Conservation (phyloP, 2,113 vertebrate species). For the Crypturellus undulatus region DNA sequence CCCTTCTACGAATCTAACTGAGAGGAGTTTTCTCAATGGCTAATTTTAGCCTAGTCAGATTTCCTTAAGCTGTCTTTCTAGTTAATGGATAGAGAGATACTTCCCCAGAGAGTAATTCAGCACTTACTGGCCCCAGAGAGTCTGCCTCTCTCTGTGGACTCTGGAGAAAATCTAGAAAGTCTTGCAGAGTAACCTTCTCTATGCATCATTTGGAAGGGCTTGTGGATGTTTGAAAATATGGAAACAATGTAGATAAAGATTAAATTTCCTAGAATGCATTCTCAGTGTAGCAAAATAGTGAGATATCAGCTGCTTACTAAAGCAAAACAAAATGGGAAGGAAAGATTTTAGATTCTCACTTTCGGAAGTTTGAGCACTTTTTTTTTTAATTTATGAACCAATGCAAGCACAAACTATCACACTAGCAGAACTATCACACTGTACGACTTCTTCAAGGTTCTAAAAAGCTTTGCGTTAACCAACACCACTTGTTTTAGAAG, state of each 20-base stretch:
- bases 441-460: constrained; percentile 6
- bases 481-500: neutral
- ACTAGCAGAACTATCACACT: neutral
- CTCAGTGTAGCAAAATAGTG: neutral
- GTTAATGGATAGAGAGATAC: neutral
- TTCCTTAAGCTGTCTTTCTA: neutral
- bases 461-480: constrained; percentile 1
- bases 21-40: neutral
- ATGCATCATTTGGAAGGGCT: neutral
- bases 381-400: neutral
- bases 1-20: neutral
- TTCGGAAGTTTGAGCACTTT: neutral
- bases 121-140: neutral
- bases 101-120: neutral
- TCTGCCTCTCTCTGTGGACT: neutral
- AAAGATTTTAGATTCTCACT: neutral
- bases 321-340: neutral
- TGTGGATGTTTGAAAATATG: neutral
- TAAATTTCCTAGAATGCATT: neutral
- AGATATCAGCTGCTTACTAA: neutral
- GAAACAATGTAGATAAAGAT: neutral
- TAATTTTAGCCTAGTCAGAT: neutral
- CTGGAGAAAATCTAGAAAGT: neutral
- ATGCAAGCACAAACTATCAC: neutral
- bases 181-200: neutral